These are phyloP conservation scores for Spinibarbus caldwelli DNA, from an alignment of 2,797 vertebrate species.

Conservation along the genomic window DNA sequence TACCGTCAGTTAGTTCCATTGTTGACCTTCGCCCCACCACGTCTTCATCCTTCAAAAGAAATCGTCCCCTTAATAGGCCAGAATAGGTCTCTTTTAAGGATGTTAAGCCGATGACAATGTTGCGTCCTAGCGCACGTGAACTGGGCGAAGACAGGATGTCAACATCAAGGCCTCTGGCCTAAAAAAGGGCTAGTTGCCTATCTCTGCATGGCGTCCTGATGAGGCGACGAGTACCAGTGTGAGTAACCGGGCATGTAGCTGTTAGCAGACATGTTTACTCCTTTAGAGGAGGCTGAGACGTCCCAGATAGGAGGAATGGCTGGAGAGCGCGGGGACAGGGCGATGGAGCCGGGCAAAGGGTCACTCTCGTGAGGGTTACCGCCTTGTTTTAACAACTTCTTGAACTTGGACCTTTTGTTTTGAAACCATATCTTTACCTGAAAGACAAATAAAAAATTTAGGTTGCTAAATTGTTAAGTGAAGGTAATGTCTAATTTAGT, in stretches of 20 bases:
- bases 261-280: slow-evolving; percentile 96
- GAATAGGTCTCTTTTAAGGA: slow-evolving; percentile 59
- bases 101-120: slow-evolving; percentile 54
- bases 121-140: slow-evolving; percentile 66
- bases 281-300: slow-evolving; percentile 95
- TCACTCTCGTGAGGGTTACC: slow-evolving; percentile 93
- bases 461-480: neutral
- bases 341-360: slow-evolving; percentile 88
- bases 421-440: slow-evolving; percentile 99
- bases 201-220: slow-evolving; percentile 99
- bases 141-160: slow-evolving; percentile 67
- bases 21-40: slow-evolving; percentile 65
- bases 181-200: slow-evolving; percentile 82
- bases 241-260: slow-evolving; percentile 99
- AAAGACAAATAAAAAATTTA: slow-evolving; percentile 41
- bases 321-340: slow-evolving; percentile 93
- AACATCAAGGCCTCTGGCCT: slow-evolving; percentile 64
- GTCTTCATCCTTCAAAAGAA: slow-evolving; percentile 66
- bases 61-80: slow-evolving; percentile 41
- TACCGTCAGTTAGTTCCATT: slow-evolving; percentile 68
- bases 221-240: slow-evolving; percentile 98
- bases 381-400: slow-evolving; percentile 97
- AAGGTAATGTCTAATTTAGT: neutral
- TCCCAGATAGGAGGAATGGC: slow-evolving; percentile 98
- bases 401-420: slow-evolving; percentile 99